Conservation (phyloP, 1,140 invertebrate species). For the Campoletis sonorensis region DNA sequence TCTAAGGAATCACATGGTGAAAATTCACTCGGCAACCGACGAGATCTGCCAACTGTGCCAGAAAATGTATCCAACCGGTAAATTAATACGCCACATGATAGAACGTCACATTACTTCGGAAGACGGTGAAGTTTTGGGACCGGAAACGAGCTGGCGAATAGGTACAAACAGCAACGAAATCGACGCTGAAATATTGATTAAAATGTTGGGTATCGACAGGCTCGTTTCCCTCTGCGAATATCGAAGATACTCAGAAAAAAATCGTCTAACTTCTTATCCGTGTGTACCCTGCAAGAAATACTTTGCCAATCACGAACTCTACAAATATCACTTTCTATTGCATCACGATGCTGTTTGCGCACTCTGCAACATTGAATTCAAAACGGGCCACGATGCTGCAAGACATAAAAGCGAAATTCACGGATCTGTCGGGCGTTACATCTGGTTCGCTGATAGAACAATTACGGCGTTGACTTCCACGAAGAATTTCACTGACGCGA, state of each 20-base stretch:
- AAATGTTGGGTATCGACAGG: conserved; percentile 50
- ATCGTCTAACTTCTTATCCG: conserved; percentile 35
- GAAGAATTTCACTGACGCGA: conserved; percentile 35
- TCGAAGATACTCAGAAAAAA: conserved; percentile 47
- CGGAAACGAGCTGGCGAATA: background rate
- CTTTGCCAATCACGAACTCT: conserved; percentile 50
- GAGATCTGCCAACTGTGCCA: conserved; percentile 56
- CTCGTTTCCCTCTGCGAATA: conserved; percentile 55
- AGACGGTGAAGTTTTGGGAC: conserved; percentile 21
- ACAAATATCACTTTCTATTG: conserved; percentile 52
- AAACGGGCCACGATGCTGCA: conserved; percentile 45
- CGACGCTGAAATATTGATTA: conserved; percentile 51
- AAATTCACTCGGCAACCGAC: conserved; percentile 46
- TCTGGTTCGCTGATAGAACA: conserved; percentile 56
- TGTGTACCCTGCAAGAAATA: conserved; percentile 48
- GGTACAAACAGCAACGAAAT: conserved; percentile 44
- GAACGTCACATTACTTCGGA: conserved; percentile 52
- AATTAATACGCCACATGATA: conserved; percentile 55
- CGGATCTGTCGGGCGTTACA: conserved; percentile 52
- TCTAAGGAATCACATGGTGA: conserved; percentile 53
- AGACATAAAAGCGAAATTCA: conserved; percentile 53
- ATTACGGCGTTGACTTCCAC: conserved; percentile 38
- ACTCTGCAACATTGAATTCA: conserved; percentile 53
- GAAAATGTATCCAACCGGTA: conserved; percentile 51
- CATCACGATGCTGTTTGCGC: conserved; percentile 54